phyloP scores from a whole-genome alignment of 2,113 vertebrate species.

The Australoheros scitulus region DNA sequence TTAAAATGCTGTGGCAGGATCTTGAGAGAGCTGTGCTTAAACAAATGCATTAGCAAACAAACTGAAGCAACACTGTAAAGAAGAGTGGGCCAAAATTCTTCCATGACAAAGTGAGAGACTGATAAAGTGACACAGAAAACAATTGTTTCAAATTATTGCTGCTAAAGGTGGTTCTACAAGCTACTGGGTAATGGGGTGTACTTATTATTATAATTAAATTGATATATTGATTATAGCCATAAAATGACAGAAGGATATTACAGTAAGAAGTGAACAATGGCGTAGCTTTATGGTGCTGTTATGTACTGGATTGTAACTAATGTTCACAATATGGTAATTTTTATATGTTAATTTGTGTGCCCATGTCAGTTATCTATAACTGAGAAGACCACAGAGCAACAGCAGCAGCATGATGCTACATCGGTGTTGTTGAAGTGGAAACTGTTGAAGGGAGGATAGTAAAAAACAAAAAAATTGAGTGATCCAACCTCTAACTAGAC shows the following conservation, averaged over 20 bases:
- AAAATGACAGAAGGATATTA: too few relatives aligned
- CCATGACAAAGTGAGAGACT: not conserved
- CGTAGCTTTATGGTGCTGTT: not conserved
- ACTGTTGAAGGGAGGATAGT: not conserved
- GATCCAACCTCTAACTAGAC: not conserved
- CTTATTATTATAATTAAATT: not conserved
- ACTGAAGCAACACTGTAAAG: not conserved
- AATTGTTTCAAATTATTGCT: not conserved
- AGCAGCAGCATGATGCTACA: not conserved
- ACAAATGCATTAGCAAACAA: not conserved
- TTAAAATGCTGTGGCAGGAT: not conserved
- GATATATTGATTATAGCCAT: not conserved
- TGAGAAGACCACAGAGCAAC: not conserved
- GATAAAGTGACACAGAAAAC: not conserved
- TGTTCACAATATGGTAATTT: not conserved
- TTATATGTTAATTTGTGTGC: not conserved
- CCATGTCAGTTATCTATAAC: not conserved
- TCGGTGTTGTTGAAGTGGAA: not conserved
- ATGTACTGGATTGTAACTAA: not conserved
- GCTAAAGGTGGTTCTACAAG: too few relatives aligned
- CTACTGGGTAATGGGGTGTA: not conserved
- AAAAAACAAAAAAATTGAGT: not conserved
- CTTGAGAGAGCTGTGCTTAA: fast-evolving
- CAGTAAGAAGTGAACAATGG: not conserved
- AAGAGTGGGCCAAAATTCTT: fast-evolving